A percentile compares a stretch with the other conserved stretches of the same genome.
Evolutionary conservation across 2,888 invertebrate genomes (phyloP).

Genomic region (Noctua pronuba): DNA sequence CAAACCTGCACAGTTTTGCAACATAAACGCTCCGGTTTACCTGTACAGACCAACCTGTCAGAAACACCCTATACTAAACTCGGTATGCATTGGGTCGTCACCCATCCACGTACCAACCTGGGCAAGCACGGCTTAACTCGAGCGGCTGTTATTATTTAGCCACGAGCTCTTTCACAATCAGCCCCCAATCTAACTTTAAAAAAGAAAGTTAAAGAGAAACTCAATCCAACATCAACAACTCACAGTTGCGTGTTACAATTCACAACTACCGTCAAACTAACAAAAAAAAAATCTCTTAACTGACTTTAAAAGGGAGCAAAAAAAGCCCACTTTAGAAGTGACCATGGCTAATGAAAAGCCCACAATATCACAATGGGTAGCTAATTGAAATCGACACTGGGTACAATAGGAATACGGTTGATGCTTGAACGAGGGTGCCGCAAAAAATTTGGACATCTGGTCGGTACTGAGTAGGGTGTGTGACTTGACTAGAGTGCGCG

Average conservation of each 20-base stretch:
- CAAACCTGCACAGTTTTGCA: too few relatives aligned
- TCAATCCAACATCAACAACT: not conserved
- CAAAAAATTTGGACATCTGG: conserved; percentile 82
- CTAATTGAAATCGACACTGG: conserved; percentile 84
- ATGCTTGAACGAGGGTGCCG: conserved; percentile 50
- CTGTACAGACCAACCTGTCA: too few relatives aligned
- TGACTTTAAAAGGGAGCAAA: conserved; percentile 43
- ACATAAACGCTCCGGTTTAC: too few relatives aligned
- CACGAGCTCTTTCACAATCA: not conserved
- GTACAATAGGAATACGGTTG: conserved; percentile 59
- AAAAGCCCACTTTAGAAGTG: conserved; percentile 52
- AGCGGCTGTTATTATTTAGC: too few relatives aligned
- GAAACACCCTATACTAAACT: too few relatives aligned
- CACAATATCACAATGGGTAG: conserved; percentile 72
- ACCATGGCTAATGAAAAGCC: conserved; percentile 61
- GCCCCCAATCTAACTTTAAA: not conserved
- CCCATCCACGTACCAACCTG: too few relatives aligned
- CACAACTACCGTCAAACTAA: conserved; percentile 32
- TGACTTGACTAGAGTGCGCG: conserved; percentile 58
- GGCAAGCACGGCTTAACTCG: too few relatives aligned
- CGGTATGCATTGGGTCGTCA: too few relatives aligned
- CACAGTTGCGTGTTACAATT: conserved; percentile 44
- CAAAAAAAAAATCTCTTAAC: conserved; percentile 28
- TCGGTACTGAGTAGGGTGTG: conserved; percentile 37
- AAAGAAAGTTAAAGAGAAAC: not conserved